Evolutionary conservation across 1,140 invertebrate species (phyloP), one percentile per base, ranked within the genome.

Genomic region (Diachasma alloeum): DNA sequence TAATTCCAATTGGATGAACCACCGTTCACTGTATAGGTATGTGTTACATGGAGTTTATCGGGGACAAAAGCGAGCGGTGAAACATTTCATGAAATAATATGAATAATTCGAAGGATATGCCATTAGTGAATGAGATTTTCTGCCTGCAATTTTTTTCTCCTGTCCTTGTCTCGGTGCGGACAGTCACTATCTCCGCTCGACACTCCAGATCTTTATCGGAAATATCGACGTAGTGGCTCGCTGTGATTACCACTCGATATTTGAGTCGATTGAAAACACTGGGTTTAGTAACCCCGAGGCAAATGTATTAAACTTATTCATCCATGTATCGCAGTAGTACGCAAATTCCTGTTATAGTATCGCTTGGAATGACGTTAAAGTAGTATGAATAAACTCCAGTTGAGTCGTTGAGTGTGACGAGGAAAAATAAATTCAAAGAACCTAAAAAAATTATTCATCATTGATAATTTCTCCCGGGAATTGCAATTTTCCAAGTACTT

Each of bases 1-100:
- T 80, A 70, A 77, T 75, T 76, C 78, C 77, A 80, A 80, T 80
- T 80, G 79, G 24, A 75, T 74, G 67, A 69, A 71, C 63, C 74
- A 63, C 59, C 59, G 59, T 26, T 63, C 53, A 68, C 22, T 53
- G 56, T 59, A 10, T 69, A n/a, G n/a, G n/a, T n/a, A 59, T 59
- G 59, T 63, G 59, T 24, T 26, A 63, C 59, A 63, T 10, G 22
- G 24, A 22, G 42, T 67, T 15, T 74, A 67, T 74, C 72, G 72
- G 46, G 44, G 70, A 72, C 70, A 46, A 53, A 72, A 56, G 11
- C 26, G 26, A 53, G 44, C 46, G 31, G 46, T 53, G 48, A 56
- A 22, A 56, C n/a, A 56, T 56, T 56, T 56, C 6, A 56, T 56
- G n/a, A 56, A 56, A 56, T 19, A n/a, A 22, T 19, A 56, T 56